Evolutionary conservation across 2,113 vertebrate species (phyloP).

Genomic region (Cynocephalus volans): DNA sequence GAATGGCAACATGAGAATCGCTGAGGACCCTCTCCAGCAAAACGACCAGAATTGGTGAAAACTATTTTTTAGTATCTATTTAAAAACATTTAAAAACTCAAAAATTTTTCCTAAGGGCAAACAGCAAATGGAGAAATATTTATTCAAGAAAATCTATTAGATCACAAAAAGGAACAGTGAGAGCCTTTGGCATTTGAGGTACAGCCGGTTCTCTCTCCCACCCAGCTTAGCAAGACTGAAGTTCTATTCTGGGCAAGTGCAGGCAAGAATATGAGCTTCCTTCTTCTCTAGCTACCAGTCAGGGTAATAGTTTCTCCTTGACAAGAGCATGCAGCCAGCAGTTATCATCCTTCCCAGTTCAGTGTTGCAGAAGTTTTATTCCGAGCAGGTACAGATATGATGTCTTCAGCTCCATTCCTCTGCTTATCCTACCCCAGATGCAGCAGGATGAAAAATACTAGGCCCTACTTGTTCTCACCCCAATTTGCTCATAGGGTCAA

Average conservation of each 20-base stretch:
- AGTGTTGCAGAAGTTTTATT: background rate
- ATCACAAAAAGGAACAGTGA: background rate
- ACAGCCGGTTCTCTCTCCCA: background rate
- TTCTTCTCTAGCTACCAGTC: background rate
- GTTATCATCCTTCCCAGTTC: background rate
- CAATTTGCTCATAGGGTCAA: background rate
- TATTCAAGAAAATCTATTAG: background rate
- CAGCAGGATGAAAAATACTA: background rate
- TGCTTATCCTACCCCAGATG: background rate
- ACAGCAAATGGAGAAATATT: background rate
- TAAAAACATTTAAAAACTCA: background rate
- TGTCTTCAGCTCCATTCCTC: rapidly evolving
- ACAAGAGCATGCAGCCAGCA: background rate
- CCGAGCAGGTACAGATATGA: background rate
- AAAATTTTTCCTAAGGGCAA: background rate
- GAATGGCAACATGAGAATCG: background rate
- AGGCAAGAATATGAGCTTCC: background rate
- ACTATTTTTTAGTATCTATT: background rate
- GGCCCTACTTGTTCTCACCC: background rate
- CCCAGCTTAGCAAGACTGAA: background rate
- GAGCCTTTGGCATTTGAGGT: background rate
- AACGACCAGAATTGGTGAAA: background rate
- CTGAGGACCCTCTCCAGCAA: background rate
- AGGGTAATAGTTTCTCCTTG: background rate
- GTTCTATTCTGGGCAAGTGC: background rate